Conservation (phyloP, 2,888 invertebrate genomes). For the Junonia oenone region DNA sequence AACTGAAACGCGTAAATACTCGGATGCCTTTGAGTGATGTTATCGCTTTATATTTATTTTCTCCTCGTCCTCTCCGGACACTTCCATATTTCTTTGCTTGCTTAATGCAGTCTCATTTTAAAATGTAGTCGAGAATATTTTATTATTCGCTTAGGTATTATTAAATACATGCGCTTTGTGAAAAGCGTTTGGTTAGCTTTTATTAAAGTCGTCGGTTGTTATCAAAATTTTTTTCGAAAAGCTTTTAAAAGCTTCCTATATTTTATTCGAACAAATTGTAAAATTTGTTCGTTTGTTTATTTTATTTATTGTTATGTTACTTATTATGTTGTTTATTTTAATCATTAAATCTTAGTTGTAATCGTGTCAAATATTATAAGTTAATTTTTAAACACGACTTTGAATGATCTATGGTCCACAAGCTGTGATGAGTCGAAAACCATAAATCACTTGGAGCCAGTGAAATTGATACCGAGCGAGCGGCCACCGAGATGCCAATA, state of each 20-base stretch:
- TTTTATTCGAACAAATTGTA: too few relatives aligned
- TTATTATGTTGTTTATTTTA: too few relatives aligned
- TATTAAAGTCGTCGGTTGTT: too few relatives aligned
- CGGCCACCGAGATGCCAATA: background rate
- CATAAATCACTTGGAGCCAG: background rate
- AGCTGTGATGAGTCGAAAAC: background rate
- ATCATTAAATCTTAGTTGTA: too few relatives aligned
- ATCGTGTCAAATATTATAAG: too few relatives aligned
- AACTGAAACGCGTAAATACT: background rate
- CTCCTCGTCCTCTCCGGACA: background rate
- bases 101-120: conserved; percentile 3
- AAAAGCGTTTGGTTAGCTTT: background rate
- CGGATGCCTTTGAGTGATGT: conserved; percentile 13
- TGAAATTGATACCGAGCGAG: background rate
- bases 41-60: conserved; percentile 5
- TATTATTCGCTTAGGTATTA: background rate
- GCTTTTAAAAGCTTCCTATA: too few relatives aligned
- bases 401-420: too few relatives aligned
- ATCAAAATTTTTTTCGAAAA: too few relatives aligned
- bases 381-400: too few relatives aligned
- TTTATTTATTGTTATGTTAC: too few relatives aligned
- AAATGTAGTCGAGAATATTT: background rate
- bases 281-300: too few relatives aligned
- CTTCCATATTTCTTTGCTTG: conserved; percentile 3
- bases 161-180: background rate